Base-by-base conservation (phyloP, 2,888 invertebrate species). In the Scelioninae gen. 2 region DNA sequence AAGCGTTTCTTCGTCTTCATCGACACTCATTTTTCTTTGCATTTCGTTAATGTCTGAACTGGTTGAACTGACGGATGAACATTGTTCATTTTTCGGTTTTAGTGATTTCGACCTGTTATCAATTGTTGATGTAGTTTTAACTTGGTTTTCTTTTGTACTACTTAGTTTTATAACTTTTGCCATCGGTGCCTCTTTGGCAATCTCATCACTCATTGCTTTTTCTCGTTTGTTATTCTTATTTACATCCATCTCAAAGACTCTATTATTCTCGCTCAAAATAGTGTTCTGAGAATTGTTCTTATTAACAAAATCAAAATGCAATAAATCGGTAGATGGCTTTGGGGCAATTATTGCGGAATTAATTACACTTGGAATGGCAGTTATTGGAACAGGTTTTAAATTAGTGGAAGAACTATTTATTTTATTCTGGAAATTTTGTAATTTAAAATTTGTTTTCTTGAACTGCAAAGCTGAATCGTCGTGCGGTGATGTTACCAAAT, bases 1-100 rank as follows among this genome's bases (percentile, higher is more conserved):
- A 2, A 86, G 76, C n/a, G 77, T 79, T 45, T 85, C 81, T 43
- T 85, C 86, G 46, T 86, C 86, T n/a, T 86, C 86, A 0, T 86
- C 86, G 2, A 83, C 19, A 37, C 85, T 86, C 28, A 76, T 73
- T 63, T 83, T 80, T 48, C 81, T 78, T 15, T 76, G 33, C 9
- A 31, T 9, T 16, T 11, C 31, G 2, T 31, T 31, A 9, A 9
- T 9, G 5, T 75, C 53, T 1, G 16, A 39, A 41, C 9, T 15
- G 0, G 22, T 5, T 45, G 5, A 6, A 6, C 2, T n/a, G 6
- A n/a, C 2, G 11, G 19, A 1, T 10, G 4, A 0, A 19, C 19
- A 2, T 31, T 41, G 18, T n/a, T 1, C 6, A 41, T 41, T 41
- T 9, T 31, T 31, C 9, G 2, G 2, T 2, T 6, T 9, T 2